phyloP scores from a whole-genome alignment of 1,140 invertebrate species.

The Homarus americanus region DNA sequence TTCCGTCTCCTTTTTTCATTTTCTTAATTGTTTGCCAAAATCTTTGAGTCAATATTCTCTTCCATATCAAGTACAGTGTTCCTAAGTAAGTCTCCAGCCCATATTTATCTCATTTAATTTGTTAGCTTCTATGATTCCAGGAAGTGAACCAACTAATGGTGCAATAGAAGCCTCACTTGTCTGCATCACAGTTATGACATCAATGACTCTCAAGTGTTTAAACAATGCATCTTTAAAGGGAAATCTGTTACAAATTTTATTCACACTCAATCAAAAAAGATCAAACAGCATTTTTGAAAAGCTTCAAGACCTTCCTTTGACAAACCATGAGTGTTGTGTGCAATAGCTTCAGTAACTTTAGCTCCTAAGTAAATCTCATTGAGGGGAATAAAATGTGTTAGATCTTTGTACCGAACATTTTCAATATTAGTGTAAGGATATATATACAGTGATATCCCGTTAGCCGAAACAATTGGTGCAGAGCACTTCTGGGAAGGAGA shows the following conservation, averaged over 20 bases:
- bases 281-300: constrained; percentile 29
- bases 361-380: too few species aligned
- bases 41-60: background rate
- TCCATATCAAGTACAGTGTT: constrained; percentile 25
- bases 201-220: constrained; percentile 35
- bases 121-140: constrained; percentile 5
- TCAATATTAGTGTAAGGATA: too few species aligned
- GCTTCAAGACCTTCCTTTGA: constrained; percentile 7
- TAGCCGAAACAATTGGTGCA: too few species aligned
- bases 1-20: constrained; percentile 18
- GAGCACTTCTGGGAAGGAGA: too few species aligned
- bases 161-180: background rate
- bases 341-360: too few species aligned
- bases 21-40: constrained; percentile 28
- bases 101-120: constrained; percentile 11
- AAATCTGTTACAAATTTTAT: background rate
- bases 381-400: constrained; percentile 32
- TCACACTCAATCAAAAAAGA: constrained; percentile 23
- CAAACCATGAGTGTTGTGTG: too few species aligned
- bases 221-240: too few species aligned
- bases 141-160: background rate
- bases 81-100: background rate
- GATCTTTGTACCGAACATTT: constrained; percentile 41
- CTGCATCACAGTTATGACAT: background rate
- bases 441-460: too few species aligned